Evolutionary conservation across 2,888 invertebrate species (phyloP), one percentile per base, ranked within the genome.

Genomic region (Acleris cristana): DNA sequence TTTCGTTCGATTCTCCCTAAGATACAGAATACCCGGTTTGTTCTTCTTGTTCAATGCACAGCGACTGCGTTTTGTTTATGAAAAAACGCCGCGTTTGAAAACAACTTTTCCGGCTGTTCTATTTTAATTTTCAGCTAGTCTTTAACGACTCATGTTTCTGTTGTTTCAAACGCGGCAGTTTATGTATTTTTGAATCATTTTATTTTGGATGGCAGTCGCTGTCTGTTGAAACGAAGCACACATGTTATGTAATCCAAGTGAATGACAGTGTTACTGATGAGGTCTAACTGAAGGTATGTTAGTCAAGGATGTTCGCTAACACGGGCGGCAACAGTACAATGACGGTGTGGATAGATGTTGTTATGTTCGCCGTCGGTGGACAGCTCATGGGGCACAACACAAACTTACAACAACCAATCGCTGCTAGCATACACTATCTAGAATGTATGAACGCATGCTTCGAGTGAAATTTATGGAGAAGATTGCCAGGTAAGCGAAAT

Each of bases 1-100:
- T 96, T 94, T 98, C 97, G 94, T 99, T 99, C 80, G 98, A 97
- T 93, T 96, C 96, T 80, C 96, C 97, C 89, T 89, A 89, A 77
- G 85, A 85, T 84, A 83, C 78, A 89, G 81, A 90, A 88, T 79
- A 86, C 82, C 81, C 79, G 82, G 81, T 80, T 87, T 81, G 84
- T 86, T 84, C 69, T 70, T 72, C 70, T 74, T 76, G 74, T 81
- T 80, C 80, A 83, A 81, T 82, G 72, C 74, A 86, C 83, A 84
- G 83, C 84, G 84, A 86, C 85, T 84, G 82, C 76, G 65, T 52
- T 44, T 49, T 62, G 51, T 45, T 56, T 56, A 30, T 49, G 53
- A 26, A 53, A 40, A 44, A n/a, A 18, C 12, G 26, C 58, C 23
- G 44, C 48, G 56, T 52, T 21, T 48, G 30, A 52, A 51, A 66